Conservation (phyloP, 2,113 vertebrate species). For the Chloebia gouldiae region DNA sequence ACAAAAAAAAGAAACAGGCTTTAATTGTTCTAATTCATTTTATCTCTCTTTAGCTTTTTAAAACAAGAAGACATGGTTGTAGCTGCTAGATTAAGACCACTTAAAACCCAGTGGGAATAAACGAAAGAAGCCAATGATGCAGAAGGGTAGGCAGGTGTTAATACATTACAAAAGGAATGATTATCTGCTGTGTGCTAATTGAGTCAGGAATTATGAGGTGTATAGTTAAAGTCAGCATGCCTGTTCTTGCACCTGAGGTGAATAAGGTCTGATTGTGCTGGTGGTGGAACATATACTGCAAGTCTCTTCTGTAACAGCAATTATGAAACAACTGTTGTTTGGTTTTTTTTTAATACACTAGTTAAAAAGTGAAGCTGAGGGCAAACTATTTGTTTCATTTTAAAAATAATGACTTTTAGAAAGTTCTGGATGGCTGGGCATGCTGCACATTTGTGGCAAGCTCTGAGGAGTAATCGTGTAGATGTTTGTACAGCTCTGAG, state of each 20-base stretch:
- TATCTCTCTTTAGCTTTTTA: neutral
- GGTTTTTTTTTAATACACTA: neutral
- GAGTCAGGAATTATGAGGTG: neutral
- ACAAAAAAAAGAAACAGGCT: neutral
- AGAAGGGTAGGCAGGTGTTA: neutral
- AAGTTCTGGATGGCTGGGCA: neutral
- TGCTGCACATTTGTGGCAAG: neutral
- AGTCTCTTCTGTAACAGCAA: neutral
- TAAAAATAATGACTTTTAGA: neutral
- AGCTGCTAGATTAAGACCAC: neutral
- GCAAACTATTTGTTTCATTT: neutral
- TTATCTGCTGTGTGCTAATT: slow-evolving; percentile 5
- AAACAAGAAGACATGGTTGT: neutral
- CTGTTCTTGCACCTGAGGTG: neutral
- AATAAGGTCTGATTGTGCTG: neutral
- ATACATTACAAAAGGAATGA: neutral
- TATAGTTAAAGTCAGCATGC: neutral
- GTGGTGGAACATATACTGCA: neutral
- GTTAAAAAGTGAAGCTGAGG: neutral
- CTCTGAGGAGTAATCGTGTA: neutral
- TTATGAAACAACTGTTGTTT: neutral
- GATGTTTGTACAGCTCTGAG: neutral
- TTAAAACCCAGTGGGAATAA: neutral
- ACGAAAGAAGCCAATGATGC: neutral
- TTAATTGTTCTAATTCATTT: neutral